Conservation (phyloP, 2,113 vertebrate genomes). For the Bos javanicus region DNA sequence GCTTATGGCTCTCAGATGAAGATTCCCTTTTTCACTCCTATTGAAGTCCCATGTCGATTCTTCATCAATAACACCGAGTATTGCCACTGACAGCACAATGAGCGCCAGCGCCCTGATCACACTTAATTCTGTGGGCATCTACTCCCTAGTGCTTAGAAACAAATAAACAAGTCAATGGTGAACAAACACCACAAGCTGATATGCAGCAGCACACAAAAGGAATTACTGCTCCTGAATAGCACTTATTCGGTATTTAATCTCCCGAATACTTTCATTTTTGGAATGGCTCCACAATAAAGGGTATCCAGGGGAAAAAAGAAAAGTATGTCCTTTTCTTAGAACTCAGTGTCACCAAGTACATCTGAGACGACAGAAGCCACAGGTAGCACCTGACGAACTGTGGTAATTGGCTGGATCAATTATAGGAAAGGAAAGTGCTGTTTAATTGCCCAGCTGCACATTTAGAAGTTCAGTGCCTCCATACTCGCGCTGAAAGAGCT, state of each 20-base stretch:
- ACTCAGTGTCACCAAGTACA: neutral
- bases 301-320: neutral
- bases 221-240: neutral
- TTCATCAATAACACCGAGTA: constrained; percentile 65
- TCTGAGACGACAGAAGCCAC: neutral
- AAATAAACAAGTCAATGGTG: constrained; percentile 4
- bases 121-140: constrained; percentile 77
- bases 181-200: neutral
- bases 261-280: neutral
- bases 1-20: neutral
- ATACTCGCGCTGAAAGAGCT: neutral
- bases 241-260: neutral
- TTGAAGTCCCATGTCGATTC: neutral
- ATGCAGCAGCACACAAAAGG: neutral
- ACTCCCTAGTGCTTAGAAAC: constrained; percentile 40
- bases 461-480: neutral
- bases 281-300: neutral
- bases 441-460: neutral
- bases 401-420: neutral
- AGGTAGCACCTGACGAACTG: neutral
- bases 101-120: constrained; percentile 71
- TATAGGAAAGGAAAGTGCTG: neutral
- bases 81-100: constrained; percentile 55
- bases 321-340: neutral
- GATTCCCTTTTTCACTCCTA: neutral